A percentile compares a stretch with the other conserved stretches of the same genome.
Evolutionary conservation across 2,113 vertebrate genomes (phyloP).

Genomic region (Anguilla rostrata): DNA sequence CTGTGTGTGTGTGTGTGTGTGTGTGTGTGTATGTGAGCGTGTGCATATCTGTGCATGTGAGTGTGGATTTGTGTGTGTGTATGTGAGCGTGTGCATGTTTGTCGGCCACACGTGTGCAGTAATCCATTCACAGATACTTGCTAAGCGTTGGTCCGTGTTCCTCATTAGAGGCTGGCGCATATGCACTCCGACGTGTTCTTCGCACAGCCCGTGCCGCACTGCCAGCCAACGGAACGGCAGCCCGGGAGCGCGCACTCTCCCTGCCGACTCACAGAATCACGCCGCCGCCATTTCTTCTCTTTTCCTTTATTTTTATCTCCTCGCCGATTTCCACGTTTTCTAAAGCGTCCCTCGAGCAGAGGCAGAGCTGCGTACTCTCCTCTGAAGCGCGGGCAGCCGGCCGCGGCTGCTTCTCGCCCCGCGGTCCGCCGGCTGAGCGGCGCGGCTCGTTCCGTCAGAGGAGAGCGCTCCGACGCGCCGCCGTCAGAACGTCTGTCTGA

Average conservation of each 20-base stretch:
- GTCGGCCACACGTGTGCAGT: neutral
- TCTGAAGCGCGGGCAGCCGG: no score
- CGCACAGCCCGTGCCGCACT: neutral
- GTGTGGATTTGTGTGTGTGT: no score
- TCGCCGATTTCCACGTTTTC: neutral
- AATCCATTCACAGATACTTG: neutral
- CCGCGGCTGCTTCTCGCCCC: neutral
- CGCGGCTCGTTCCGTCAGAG: neutral
- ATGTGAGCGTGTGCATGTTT: no score
- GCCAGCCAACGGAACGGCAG: no score
- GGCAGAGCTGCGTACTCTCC: no score
- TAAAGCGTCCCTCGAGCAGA: neutral
- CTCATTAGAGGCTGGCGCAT: neutral
- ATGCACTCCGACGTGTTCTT: neutral
- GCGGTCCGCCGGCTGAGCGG: neutral
- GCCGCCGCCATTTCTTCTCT: neutral
- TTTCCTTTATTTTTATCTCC: neutral
- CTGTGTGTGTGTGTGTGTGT: neutral
- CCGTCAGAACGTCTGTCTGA: no score
- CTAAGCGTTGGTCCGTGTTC: neutral
- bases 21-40: neutral
- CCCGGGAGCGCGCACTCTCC: no score
- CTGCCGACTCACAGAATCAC: neutral
- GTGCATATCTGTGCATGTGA: no score
- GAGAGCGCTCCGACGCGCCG: no score